Conservation (phyloP, 2,888 invertebrate genomes). For the Julus scanicus region DNA sequence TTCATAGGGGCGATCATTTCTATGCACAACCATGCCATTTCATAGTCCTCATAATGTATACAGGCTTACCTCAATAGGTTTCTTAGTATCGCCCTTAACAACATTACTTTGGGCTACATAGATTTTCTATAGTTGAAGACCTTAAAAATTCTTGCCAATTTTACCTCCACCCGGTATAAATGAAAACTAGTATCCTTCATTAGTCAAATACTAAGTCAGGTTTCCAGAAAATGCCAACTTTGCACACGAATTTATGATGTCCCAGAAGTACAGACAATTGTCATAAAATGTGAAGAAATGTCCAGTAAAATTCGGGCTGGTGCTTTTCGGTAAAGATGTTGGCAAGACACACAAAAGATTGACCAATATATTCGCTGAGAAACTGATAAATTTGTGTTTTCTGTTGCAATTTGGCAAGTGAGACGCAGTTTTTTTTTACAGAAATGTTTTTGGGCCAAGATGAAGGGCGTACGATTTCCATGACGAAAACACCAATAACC, state of each 20-base stretch:
- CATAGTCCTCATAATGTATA: too few relatives aligned
- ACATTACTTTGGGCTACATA: too few relatives aligned
- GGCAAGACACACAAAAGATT: constrained; percentile 20
- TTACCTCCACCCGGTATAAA: neutral
- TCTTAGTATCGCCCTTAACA: too few relatives aligned
- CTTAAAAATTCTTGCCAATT: neutral
- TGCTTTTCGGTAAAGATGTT: neutral
- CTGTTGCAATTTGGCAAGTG: neutral
- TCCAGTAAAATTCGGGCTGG: neutral
- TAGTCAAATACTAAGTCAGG: neutral
- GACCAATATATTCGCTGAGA: neutral
- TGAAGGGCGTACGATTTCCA: neutral
- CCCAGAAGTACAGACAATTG: neutral
- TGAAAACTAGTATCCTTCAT: neutral
- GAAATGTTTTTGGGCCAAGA: neutral
- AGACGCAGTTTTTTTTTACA: neutral
- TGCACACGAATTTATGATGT: neutral
- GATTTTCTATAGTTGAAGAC: too few relatives aligned
- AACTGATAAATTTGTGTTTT: neutral
- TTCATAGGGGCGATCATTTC: too few relatives aligned
- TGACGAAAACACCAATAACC: neutral
- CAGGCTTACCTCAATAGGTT: too few relatives aligned
- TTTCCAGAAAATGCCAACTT: neutral
- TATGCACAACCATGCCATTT: too few relatives aligned
- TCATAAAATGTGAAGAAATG: neutral